These are phyloP conservation scores for Neodiprion pinetum DNA, from an alignment of 1,140 invertebrate species.

Conservation along the genomic window DNA sequence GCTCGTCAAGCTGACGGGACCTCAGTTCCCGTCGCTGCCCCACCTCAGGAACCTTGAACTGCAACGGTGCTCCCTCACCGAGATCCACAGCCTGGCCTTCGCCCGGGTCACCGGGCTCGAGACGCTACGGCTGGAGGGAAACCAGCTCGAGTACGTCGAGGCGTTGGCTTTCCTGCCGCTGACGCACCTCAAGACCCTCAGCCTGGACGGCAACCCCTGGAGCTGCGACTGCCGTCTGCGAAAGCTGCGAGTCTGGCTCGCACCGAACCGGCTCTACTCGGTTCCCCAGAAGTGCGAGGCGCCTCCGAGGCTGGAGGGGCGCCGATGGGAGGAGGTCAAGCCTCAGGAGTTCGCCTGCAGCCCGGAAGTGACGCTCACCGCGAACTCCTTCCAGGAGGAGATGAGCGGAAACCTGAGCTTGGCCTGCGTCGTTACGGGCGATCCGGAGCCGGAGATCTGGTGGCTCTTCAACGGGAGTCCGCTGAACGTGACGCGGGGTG, in stretches of 20 bases:
- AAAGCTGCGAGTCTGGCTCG: slow-evolving; percentile 81
- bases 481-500: slow-evolving; percentile 59
- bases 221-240: slow-evolving; percentile 85
- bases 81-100: slow-evolving; percentile 77
- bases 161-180: slow-evolving; percentile 71
- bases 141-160: slow-evolving; percentile 71
- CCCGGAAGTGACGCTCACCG: slow-evolving; percentile 69
- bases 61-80: slow-evolving; percentile 75
- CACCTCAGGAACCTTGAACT: slow-evolving; percentile 77
- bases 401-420: slow-evolving; percentile 80
- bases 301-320: slow-evolving; percentile 66
- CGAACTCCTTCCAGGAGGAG: slow-evolving; percentile 72
- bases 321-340: slow-evolving; percentile 72
- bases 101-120: slow-evolving; percentile 71
- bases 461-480: slow-evolving; percentile 82
- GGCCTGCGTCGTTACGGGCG: slow-evolving; percentile 80
- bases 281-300: slow-evolving; percentile 70
- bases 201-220: slow-evolving; percentile 88
- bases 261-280: slow-evolving; percentile 71
- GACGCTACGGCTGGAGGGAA: slow-evolving; percentile 74
- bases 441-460: slow-evolving; percentile 81
- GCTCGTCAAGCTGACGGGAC: slow-evolving; percentile 65
- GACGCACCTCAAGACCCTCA: slow-evolving; percentile 76
- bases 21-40: slow-evolving; percentile 75
- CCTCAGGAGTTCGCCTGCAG: slow-evolving; percentile 77